Conservation (phyloP, 1,140 invertebrate species). For the Cylas formicarius region DNA sequence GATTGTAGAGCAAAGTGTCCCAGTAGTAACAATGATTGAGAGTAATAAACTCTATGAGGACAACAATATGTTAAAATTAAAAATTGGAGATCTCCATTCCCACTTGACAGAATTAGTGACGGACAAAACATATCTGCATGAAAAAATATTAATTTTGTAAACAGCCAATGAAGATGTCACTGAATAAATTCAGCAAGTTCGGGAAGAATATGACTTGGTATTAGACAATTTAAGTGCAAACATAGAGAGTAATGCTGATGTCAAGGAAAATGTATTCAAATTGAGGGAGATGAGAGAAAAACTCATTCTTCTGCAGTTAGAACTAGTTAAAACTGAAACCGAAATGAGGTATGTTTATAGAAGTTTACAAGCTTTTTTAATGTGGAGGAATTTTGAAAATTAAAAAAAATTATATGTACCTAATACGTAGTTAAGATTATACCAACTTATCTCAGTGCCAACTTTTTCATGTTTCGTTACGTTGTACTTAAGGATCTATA, state of each 20-base stretch:
- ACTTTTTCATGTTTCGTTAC: too few species aligned
- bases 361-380: too few species aligned
- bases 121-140: constrained; percentile 53
- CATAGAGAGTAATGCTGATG: constrained; percentile 26
- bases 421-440: too few species aligned
- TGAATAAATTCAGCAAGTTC: constrained; percentile 56
- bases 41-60: background rate
- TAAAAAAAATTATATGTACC: too few species aligned
- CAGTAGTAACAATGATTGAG: constrained; percentile 3
- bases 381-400: too few species aligned
- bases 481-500: too few species aligned
- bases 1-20: constrained; percentile 44
- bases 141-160: constrained; percentile 55
- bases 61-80: too few species aligned
- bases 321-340: constrained; percentile 43
- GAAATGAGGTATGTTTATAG: constrained; percentile 49
- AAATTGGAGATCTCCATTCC: too few species aligned
- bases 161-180: constrained; percentile 57
- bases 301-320: constrained; percentile 48
- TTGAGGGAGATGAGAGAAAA: constrained; percentile 53
- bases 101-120: too few species aligned
- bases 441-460: too few species aligned
- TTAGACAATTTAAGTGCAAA: constrained; percentile 43
- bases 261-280: constrained; percentile 38
- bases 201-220: constrained; percentile 51